A percentile compares a stretch with the other conserved stretches of the same genome.
Conservation (phyloP, 2,888 invertebrate genomes). For the Leucophenga montana region DNA sequence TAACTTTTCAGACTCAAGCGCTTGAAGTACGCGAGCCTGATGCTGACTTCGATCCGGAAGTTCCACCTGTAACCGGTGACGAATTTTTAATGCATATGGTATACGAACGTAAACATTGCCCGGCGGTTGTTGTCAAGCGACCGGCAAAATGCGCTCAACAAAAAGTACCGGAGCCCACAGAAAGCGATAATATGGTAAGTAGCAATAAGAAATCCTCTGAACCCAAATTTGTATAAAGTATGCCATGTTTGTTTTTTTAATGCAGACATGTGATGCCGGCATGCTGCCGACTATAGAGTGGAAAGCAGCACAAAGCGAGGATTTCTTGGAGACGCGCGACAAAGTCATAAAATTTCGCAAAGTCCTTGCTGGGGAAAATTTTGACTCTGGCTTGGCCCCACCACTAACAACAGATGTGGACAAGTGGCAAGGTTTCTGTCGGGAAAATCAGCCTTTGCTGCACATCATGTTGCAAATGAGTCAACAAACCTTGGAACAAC, state of each 20-base stretch:
- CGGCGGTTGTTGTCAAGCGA: constrained; percentile 66
- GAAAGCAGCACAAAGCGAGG: constrained; percentile 62
- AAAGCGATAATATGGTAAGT: constrained; percentile 17
- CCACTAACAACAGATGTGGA: constrained; percentile 57
- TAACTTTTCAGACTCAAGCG: constrained; percentile 69
- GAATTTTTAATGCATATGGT: constrained; percentile 70
- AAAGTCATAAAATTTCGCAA: constrained; percentile 51
- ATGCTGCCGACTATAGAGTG: constrained; percentile 70
- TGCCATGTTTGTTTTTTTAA: not conserved
- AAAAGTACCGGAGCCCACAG: constrained; percentile 29
- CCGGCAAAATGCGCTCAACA: constrained; percentile 34
- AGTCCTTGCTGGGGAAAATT: constrained; percentile 44
- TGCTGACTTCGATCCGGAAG: constrained; percentile 66
- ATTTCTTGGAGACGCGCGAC: constrained; percentile 59
- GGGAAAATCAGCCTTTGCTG: constrained; percentile 62
- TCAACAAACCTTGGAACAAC: constrained; percentile 66
- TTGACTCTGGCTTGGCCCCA: constrained; percentile 47
- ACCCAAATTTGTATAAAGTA: not conserved
- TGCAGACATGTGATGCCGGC: constrained; percentile 41
- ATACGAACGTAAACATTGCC: constrained; percentile 69
- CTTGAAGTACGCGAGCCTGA: constrained; percentile 66
- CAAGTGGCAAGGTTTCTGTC: constrained; percentile 66
- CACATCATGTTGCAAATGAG: constrained; percentile 65
- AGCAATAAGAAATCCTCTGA: not conserved
- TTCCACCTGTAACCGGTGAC: constrained; percentile 66